A percentile compares a stretch with the other conserved stretches of the same genome.
Conservation (phyloP, 1,140 invertebrate species). For the Lutraria rhynchaena region DNA sequence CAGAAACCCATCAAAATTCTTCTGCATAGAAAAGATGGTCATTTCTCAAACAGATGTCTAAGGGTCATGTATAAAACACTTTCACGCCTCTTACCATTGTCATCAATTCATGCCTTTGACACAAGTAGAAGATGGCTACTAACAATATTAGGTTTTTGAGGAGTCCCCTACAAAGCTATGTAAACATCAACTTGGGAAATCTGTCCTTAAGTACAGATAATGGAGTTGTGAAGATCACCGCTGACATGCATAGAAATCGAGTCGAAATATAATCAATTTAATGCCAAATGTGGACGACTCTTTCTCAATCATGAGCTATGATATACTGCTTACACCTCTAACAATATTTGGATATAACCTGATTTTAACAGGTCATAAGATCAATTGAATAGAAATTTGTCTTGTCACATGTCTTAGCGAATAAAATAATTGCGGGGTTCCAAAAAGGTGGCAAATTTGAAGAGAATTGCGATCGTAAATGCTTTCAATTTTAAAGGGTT, state of each 20-base stretch:
- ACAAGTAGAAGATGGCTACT: slow-evolving; percentile 6
- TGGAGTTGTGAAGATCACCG: not conserved
- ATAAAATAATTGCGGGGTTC: no score
- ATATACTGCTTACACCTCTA: slow-evolving; percentile 24
- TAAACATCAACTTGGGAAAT: slow-evolving; percentile 22
- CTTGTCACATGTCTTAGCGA: slow-evolving; percentile 3
- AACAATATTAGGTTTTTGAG: slow-evolving; percentile 16
- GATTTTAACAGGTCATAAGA: slow-evolving; percentile 18
- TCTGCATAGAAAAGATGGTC: not conserved
- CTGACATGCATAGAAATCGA: slow-evolving; percentile 6
- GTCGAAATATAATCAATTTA: slow-evolving; percentile 22
- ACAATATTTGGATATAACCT: slow-evolving; percentile 38
- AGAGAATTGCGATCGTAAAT: no score
- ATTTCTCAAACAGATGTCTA: slow-evolving; percentile 24
- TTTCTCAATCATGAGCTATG: slow-evolving; percentile 22
- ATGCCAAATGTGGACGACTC: not conserved
- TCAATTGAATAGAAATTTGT: slow-evolving; percentile 34
- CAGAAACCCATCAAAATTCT: slow-evolving; percentile 17
- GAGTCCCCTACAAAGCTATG: slow-evolving; percentile 17
- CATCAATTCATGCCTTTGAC: not conserved
- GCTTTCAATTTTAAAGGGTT: no score
- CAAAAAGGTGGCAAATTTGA: no score
- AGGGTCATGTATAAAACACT: slow-evolving; percentile 9
- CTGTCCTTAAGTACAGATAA: slow-evolving; percentile 16
- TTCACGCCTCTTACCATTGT: slow-evolving; percentile 30